Conservation (phyloP, 2,888 invertebrate species). For the Ormyrus pomaceus region DNA sequence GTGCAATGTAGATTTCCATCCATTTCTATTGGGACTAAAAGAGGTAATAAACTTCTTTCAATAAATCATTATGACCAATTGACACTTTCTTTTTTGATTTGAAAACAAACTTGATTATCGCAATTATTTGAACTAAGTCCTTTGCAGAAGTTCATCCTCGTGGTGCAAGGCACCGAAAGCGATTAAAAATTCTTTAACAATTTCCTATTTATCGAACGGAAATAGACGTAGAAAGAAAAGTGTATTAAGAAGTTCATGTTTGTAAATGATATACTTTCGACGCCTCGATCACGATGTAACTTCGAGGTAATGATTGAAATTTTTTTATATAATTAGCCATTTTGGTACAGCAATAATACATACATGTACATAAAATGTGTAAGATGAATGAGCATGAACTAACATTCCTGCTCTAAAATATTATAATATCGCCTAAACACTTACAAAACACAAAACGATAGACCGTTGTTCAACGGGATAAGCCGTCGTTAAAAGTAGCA, state of each 20-base stretch:
- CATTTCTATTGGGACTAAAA: conserved; percentile 23
- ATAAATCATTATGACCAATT: conserved; percentile 46
- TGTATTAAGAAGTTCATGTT: conserved; percentile 13
- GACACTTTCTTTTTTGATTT: conserved; percentile 45
- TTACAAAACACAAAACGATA: conserved; percentile 23
- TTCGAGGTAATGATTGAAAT: conserved; percentile 57
- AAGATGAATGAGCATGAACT: conserved; percentile 58
- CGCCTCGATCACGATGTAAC: conserved; percentile 19
- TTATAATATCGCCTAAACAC: conserved; percentile 15
- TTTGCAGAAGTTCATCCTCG: conserved; percentile 20
- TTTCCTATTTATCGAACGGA: neutral
- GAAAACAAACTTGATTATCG: conserved; percentile 41
- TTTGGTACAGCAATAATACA: conserved; percentile 67
- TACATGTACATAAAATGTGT: conserved; percentile 65
- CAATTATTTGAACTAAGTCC: conserved; percentile 32
- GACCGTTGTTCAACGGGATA: conserved; percentile 11
- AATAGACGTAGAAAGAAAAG: conserved; percentile 24
- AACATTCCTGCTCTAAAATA: conserved; percentile 56
- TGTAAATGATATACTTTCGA: conserved; percentile 29
- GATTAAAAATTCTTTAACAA: conserved; percentile 21
- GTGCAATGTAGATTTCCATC: conserved; percentile 28
- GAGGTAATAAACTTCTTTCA: conserved; percentile 20
- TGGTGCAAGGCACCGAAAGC: conserved; percentile 36
- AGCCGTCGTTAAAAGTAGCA: conserved; percentile 27
- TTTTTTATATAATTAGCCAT: conserved; percentile 65